Percentiles rank a stretch among this genome's conserved stretches.
phyloP scores from a whole-genome alignment of 2,888 invertebrate genomes.

The Eupithecia dodoneata region DNA sequence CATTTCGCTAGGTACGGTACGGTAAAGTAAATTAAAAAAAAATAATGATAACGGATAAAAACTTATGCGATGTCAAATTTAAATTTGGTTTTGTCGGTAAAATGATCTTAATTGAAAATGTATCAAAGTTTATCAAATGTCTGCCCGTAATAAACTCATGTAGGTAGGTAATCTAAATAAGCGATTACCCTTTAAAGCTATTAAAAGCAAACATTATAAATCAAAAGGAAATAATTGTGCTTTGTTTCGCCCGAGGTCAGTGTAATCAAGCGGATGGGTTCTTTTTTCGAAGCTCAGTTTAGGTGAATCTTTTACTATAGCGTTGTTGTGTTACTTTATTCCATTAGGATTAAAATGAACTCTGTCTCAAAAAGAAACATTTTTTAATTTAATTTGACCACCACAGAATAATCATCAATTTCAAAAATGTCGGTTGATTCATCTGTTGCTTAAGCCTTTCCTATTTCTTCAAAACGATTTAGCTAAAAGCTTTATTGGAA shows the following conservation, averaged over 20 bases:
- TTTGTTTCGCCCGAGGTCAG: conserved; percentile 78
- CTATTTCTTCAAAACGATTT: too few relatives aligned
- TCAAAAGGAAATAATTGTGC: conserved; percentile 75
- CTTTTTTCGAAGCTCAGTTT: conserved; percentile 56
- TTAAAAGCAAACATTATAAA: conserved; percentile 76
- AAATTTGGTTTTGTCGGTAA: background rate
- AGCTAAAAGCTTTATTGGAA: conserved; percentile 21
- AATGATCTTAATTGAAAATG: background rate
- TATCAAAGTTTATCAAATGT: conserved; percentile 21
- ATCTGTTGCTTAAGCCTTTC: background rate
- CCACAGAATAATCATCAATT: background rate
- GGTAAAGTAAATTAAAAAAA: too few relatives aligned
- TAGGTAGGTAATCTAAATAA: conserved; percentile 58
- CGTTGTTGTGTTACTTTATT: background rate
- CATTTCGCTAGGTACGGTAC: background rate
- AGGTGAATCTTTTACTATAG: conserved; percentile 7
- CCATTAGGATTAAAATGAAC: background rate
- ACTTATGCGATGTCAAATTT: background rate
- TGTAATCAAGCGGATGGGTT: conserved; percentile 70
- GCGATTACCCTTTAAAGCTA: conserved; percentile 67
- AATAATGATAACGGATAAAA: background rate
- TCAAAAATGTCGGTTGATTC: background rate
- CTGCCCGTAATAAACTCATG: conserved; percentile 41
- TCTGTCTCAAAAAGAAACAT: background rate
- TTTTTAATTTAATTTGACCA: background rate